Evolutionary conservation across 1,140 invertebrate species (phyloP).

Genomic region (Sitobion miscanthi): DNA sequence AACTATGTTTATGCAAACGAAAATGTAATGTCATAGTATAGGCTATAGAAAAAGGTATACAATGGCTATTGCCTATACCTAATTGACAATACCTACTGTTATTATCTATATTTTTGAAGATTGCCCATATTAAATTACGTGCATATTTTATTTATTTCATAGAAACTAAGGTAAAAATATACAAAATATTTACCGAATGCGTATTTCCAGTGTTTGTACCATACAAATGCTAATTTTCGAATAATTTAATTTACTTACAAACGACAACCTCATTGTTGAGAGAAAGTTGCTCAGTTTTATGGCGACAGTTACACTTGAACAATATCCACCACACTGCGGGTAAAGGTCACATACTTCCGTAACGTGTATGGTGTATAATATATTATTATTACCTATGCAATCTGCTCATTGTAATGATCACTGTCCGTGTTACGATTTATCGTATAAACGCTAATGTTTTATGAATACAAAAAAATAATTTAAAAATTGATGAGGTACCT

Average conservation of each 20-base stretch:
- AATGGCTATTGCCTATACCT: too few species aligned
- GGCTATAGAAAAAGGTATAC: background rate
- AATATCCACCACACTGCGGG: background rate
- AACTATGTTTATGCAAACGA: background rate
- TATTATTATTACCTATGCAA: background rate
- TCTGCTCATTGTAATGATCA: constrained; percentile 5
- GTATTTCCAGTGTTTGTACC: background rate
- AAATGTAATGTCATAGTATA: background rate
- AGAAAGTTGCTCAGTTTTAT: constrained; percentile 29
- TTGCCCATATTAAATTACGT: background rate
- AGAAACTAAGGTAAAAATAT: background rate
- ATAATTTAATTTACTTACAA: constrained; percentile 22
- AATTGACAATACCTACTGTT: background rate
- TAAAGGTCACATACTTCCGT: constrained; percentile 44
- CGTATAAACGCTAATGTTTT: background rate
- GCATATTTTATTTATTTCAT: background rate
- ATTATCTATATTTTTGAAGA: background rate
- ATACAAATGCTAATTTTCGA: constrained; percentile 14
- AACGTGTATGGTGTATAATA: background rate
- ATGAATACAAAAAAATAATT: constrained; percentile 36
- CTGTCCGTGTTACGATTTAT: background rate
- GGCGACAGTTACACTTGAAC: constrained; percentile 24
- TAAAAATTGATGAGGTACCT: constrained; percentile 12
- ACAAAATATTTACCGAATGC: background rate
- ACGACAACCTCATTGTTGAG: constrained; percentile 26